phyloP scores from a whole-genome alignment of 1,140 invertebrate genomes.

The Thaumetopoea pityocampa region DNA sequence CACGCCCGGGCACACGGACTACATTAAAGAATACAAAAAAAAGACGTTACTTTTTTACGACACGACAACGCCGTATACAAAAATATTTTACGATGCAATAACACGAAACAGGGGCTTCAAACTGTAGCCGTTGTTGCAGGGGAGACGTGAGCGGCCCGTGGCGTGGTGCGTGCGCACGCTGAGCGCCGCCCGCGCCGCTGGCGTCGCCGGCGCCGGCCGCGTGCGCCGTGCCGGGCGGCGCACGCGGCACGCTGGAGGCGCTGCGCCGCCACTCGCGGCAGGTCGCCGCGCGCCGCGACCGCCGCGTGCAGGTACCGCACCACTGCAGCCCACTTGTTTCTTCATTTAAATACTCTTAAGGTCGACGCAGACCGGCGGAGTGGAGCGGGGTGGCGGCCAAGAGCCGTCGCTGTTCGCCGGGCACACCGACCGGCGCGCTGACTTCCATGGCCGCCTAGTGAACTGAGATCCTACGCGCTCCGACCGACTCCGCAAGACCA shows the following conservation, averaged over 20 bases:
- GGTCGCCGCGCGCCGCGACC: conserved; percentile 82
- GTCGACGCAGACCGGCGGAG: too few species aligned
- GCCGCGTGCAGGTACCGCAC: conserved; percentile 82
- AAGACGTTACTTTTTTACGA: conserved; percentile 18
- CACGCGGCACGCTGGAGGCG: conserved; percentile 78
- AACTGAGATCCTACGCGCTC: too few species aligned
- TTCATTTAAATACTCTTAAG: too few species aligned
- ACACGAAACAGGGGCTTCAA: conserved; percentile 35
- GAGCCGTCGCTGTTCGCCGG: too few species aligned
- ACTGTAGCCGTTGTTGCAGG: conserved; percentile 15
- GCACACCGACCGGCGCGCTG: too few species aligned
- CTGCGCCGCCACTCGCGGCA: conserved; percentile 82
- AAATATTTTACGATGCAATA: conserved; percentile 34
- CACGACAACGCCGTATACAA: conserved; percentile 14
- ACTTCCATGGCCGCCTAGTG: too few species aligned
- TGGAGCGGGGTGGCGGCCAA: too few species aligned
- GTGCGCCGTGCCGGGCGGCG: conserved; percentile 2
- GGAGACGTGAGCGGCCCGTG: conserved; percentile 1
- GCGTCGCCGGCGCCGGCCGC: conserved; percentile 1
- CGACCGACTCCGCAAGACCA: too few species aligned
- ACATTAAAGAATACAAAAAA: conserved; percentile 8
- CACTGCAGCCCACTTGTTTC: too few species aligned
- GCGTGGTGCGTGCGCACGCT: too few species aligned
- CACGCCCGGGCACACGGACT: too few species aligned
- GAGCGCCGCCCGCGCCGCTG: conserved; percentile 12